Evolutionary conservation across 2,888 invertebrate genomes (phyloP).

Genomic region (Aporophyla lueneburgensis): DNA sequence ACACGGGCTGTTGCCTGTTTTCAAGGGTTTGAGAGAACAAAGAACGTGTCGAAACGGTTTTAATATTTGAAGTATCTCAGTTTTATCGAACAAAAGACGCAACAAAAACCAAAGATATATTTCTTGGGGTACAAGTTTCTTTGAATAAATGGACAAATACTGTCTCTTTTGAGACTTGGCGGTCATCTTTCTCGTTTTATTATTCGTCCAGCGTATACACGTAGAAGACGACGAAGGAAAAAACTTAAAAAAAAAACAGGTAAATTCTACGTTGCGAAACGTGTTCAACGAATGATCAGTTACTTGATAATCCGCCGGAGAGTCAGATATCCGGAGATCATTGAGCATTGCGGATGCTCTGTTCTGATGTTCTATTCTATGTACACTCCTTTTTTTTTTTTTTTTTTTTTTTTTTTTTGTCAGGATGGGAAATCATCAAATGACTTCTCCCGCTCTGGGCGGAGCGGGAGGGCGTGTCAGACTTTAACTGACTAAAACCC

Average conservation of each 20-base stretch:
- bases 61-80: slow-evolving; percentile 59
- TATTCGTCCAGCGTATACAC: slow-evolving; percentile 14
- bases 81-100: slow-evolving; percentile 51
- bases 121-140: slow-evolving; percentile 24
- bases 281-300: neutral
- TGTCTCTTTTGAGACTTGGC: neutral
- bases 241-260: neutral
- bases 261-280: neutral
- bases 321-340: neutral
- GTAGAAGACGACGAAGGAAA: neutral
- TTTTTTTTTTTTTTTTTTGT: no score
- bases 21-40: slow-evolving; percentile 76
- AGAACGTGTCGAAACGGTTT: slow-evolving; percentile 70
- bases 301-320: neutral
- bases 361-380: no score
- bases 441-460: no score
- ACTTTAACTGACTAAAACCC: no score
- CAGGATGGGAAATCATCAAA: no score
- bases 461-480: no score
- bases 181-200: slow-evolving; percentile 30
- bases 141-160: slow-evolving; percentile 29
- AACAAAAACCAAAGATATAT: slow-evolving; percentile 38
- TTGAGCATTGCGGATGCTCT: neutral
- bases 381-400: no score
- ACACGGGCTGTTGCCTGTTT: slow-evolving; percentile 74